Evolutionary conservation across 92 coral and sea anemone genomes (phyloP).

Genomic region (Blastomussa wellsi): DNA sequence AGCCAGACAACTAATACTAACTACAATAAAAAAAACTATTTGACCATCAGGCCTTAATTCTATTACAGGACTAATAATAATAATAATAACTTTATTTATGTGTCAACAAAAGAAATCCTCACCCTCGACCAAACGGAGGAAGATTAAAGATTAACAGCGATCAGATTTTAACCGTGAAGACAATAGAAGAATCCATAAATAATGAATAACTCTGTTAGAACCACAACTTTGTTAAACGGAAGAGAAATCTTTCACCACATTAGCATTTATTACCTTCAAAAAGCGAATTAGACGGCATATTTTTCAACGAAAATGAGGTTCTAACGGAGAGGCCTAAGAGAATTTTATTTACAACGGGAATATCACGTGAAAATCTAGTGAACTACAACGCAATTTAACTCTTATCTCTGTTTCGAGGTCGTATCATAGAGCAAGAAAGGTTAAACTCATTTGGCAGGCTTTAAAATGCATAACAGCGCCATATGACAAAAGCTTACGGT

Average conservation of each 20-base stretch:
- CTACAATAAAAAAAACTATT: background rate
- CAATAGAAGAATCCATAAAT: slow-evolving; percentile 82
- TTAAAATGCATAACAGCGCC: slow-evolving; percentile 29
- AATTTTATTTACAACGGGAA: slow-evolving; percentile 13
- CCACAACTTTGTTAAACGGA: slow-evolving; percentile 50
- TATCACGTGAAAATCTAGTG: slow-evolving; percentile 11
- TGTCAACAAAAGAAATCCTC: slow-evolving; percentile 38
- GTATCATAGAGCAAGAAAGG: slow-evolving; percentile 28
- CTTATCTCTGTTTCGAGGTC: slow-evolving; percentile 47
- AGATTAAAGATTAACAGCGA: slow-evolving; percentile 78
- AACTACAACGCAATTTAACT: slow-evolving; percentile 28
- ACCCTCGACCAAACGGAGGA: slow-evolving; percentile 8
- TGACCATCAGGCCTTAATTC: background rate
- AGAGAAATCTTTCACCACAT: slow-evolving; percentile 37
- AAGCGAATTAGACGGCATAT: background rate
- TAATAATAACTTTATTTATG: too few species aligned
- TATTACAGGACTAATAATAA: too few species aligned
- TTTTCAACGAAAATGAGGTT: slow-evolving; percentile 24
- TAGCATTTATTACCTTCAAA: slow-evolving; percentile 23
- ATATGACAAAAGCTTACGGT: slow-evolving; percentile 24
- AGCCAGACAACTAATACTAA: background rate
- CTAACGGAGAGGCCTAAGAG: background rate
- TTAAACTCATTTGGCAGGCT: slow-evolving; percentile 22
- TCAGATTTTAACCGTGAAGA: slow-evolving; percentile 58
- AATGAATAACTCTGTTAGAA: slow-evolving; percentile 70